Conservation (phyloP, 2,888 invertebrate genomes). For the Argyra leucocephala region DNA sequence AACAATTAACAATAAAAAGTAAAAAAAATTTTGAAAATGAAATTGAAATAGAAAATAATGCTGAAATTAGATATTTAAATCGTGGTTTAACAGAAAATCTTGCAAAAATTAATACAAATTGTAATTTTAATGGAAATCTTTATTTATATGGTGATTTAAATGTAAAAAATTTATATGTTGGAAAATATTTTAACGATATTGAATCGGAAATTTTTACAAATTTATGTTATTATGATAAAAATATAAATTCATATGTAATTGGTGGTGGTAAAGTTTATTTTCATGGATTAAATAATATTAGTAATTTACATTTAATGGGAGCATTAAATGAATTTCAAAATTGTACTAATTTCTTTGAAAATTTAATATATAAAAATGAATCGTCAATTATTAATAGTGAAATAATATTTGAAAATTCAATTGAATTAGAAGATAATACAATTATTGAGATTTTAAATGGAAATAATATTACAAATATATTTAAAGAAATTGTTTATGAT, state of each 20-base stretch:
- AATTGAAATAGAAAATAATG: slow-evolving; percentile 33
- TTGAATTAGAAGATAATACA: slow-evolving; percentile 34
- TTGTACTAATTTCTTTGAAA: slow-evolving; percentile 31
- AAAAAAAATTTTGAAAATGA: slow-evolving; percentile 29
- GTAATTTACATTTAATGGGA: slow-evolving; percentile 31
- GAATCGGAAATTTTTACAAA: slow-evolving; percentile 22
- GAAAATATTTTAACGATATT: slow-evolving; percentile 27
- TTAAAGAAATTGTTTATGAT: slow-evolving; percentile 40
- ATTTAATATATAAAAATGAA: slow-evolving; percentile 32
- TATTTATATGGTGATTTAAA: slow-evolving; percentile 32
- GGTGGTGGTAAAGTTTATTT: slow-evolving; percentile 30
- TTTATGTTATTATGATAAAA: slow-evolving; percentile 29
- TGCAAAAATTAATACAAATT: neutral
- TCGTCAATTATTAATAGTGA: slow-evolving; percentile 28
- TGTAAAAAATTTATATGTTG: slow-evolving; percentile 26
- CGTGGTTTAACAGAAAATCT: slow-evolving; percentile 26
- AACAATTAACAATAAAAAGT: slow-evolving; percentile 16
- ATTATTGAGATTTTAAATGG: slow-evolving; percentile 35
- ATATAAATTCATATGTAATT: slow-evolving; percentile 30
- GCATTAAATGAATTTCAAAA: slow-evolving; percentile 30
- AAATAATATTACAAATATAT: slow-evolving; percentile 35
- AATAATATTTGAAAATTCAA: slow-evolving; percentile 35
- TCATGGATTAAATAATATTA: slow-evolving; percentile 21
- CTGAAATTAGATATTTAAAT: slow-evolving; percentile 40
- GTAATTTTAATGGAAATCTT: slow-evolving; percentile 29